Base-by-base conservation (phyloP, 2,113 vertebrate species). In the Oreochromis aureus region DNA sequence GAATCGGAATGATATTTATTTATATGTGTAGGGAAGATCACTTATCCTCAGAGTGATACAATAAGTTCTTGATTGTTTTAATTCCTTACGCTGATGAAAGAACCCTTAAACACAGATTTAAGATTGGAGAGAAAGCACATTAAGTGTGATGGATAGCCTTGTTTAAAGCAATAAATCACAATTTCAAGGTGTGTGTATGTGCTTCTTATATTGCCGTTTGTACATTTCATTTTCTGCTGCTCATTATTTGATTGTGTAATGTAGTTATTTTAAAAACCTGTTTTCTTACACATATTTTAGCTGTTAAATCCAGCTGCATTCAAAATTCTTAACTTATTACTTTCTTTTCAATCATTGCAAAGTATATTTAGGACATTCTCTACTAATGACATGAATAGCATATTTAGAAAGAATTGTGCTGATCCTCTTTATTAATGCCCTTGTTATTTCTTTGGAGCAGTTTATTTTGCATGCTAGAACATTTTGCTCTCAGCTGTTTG, bases 71-170 rank as follows among this genome's bases (percentile, higher is more conserved):
- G 46, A 55, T 93, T 93, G 86, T 91, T 93, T 87, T 86, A 82
- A 83, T 91, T 89, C 66, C 78, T 85, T 66, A 56, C 36, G 69
- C 84, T 89, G 87, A 93, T 94, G 84, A 95, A 93, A 93, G 71
- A 90, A 82, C 46, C 59, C 61, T 89, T 86, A 90, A 82, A 87
- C 16, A 56, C 34, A 61, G 79, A 51, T 78, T 92, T 88, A 84
- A 73, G 76, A 87, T 83, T 92, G 76, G 66, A 89, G 88, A 84
- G 80, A 79, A 71, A 91, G 81, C 87, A 88, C 71, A 91, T 91
- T 87, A 53, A 55, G n/a, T 83, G 24, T 91, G 92, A 90, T 89
- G 63, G 86, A 93, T 87, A 66, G 82, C 46, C 55, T 10, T 30
- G 39, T 92, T 89, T 83, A 80, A 36, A 27, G 81, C 55, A 81